Evolutionary conservation across 2,113 vertebrate species (phyloP).

Genomic region (Callionymus lyra): DNA sequence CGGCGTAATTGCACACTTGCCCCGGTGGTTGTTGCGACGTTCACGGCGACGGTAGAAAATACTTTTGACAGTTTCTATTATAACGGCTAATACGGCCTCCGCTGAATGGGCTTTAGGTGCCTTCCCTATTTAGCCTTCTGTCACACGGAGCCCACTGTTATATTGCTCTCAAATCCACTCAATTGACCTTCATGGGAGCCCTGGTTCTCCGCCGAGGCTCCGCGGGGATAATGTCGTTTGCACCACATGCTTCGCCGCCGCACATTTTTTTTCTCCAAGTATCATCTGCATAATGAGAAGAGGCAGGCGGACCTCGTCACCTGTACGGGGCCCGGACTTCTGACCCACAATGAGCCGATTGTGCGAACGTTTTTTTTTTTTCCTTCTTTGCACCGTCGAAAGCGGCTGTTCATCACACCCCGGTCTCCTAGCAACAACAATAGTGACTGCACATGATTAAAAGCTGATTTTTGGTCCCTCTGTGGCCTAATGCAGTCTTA

Average conservation of each 20-base stretch:
- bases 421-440: conserved; percentile 54
- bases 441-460: conserved; percentile 36
- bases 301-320: conserved; percentile 7
- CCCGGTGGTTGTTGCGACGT: conserved; percentile 24
- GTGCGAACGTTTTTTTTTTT: conserved; percentile 13
- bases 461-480: conserved; percentile 25
- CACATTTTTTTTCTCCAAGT: conserved; percentile 7
- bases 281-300: conserved; percentile 2
- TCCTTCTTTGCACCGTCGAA: too few relatives aligned
- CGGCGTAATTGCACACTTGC: conserved; percentile 30
- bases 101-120: conserved; percentile 32
- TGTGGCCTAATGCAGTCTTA: too few relatives aligned
- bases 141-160: conserved; percentile 39
- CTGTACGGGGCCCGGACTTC: conserved; percentile 5
- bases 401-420: conserved; percentile 29
- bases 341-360: conserved; percentile 7
- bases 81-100: conserved; percentile 26
- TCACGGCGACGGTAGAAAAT: conserved; percentile 27
- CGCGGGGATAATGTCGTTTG: conserved; percentile 40
- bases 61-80: conserved; percentile 50
- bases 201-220: conserved; percentile 49
- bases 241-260: conserved; percentile 24
- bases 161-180: conserved; percentile 41
- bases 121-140: conserved; percentile 47
- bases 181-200: conserved; percentile 57